Evolutionary conservation across 1,140 invertebrate genomes (phyloP).

Genomic region (Brachionus calyciflorus): DNA sequence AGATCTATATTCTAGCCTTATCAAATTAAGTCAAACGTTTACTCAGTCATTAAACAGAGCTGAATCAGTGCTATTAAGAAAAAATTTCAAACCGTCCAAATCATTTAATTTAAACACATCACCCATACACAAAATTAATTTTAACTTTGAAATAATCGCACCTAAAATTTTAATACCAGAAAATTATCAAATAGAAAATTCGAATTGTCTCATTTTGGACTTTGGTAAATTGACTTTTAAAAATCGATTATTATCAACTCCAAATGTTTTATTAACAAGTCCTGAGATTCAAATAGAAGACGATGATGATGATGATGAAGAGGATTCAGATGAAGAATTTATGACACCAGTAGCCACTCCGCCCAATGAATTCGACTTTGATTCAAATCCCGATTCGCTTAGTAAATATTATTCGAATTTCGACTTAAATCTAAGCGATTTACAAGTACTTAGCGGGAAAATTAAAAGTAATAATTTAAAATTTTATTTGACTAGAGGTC

Average conservation of each 20-base stretch:
- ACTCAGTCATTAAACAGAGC: constrained; percentile 13
- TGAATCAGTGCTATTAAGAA: constrained; percentile 37
- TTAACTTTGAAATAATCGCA: constrained; percentile 84
- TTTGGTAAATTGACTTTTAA: constrained; percentile 59
- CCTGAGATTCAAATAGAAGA: too few relatives aligned
- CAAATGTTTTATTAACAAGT: too few relatives aligned
- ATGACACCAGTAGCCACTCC: constrained; percentile 88
- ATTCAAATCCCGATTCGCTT: constrained; percentile 11
- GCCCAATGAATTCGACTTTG: constrained; percentile 52
- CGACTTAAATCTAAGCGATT: constrained; percentile 2
- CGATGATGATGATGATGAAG: constrained; percentile 53
- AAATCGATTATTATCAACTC: constrained; percentile 50
- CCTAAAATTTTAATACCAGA: constrained; percentile 82
- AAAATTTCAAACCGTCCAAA: constrained; percentile 45
- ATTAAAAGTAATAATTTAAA: background rate
- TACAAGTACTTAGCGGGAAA: constrained; percentile 52
- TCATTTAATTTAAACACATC: constrained; percentile 15
- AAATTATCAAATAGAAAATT: constrained; percentile 73
- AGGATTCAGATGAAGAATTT: constrained; percentile 65
- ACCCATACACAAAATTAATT: constrained; percentile 55
- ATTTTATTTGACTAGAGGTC: background rate
- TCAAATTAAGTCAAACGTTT: constrained; percentile 48
- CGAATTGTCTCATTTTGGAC: constrained; percentile 69
- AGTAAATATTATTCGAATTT: constrained; percentile 41
- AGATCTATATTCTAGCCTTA: background rate